Base-by-base conservation (phyloP, 1,140 invertebrate genomes). In the Acromyrmex charruanus region DNA sequence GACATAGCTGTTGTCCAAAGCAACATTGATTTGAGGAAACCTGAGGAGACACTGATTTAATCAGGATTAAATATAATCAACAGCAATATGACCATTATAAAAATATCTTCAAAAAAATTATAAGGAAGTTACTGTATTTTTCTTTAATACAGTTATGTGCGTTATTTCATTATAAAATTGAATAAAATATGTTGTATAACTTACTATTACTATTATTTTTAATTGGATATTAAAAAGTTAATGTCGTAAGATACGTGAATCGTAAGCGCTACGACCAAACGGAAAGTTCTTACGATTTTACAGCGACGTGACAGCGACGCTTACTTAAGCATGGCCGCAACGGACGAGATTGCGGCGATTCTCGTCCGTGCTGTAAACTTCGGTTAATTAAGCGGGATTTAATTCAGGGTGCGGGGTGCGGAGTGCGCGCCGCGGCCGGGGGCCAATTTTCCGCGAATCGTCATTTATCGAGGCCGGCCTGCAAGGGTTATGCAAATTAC, bases 401-500 rank as follows among this genome's bases (percentile, higher is more conserved):
- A 82, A 90, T 90, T 88, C 81, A 63, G 25, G 12, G 59, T 10
- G 31, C 31, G 31, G 31, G 31, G 3, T 31, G 31, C 28, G 39
- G 59, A 28, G n/a, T 18, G 25, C 53, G 79, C 51, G 77, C 69
- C 81, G 65, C 69, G 74, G 58, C 69, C 80, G 59, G 86, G 72
- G 86, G 89, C 87, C 89, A 91, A 93, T 93, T 94, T 93, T 93
- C 89, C 93, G 89, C 91, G 92, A 93, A 94, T 93, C 93, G 92
- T 93, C 93, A 93, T 94, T 93, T 93, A 93, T 93, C 91, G 93
- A 72, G 72, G 85, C 88, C 87, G 87, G 85, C 87, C 88, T 86
- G 92, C 90, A 74, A 92, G 91, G 92, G 93, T 93, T 94, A 94
- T 94, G 93, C 93, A 94, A 94, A 94, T 93, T 85, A 69, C n/a